Conservation (phyloP, 2,113 vertebrate genomes). For the Atrichornis clamosus region DNA sequence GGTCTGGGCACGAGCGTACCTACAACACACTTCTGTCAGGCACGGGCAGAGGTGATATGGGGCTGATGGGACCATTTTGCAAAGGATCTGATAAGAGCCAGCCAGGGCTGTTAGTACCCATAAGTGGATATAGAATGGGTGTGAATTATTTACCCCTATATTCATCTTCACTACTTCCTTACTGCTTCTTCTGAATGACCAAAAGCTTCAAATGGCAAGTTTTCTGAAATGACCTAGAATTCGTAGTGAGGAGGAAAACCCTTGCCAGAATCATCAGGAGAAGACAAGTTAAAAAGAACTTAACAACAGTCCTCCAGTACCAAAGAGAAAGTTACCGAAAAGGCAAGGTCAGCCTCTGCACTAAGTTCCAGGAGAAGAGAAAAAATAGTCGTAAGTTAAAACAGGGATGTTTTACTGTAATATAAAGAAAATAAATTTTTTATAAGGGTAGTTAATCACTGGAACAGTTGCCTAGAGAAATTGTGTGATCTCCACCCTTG, state of each 20-base stretch:
- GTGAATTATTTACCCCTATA: background rate
- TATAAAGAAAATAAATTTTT: background rate
- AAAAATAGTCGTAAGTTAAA: background rate
- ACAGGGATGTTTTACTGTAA: rapidly evolving
- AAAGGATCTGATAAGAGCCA: background rate
- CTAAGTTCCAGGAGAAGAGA: background rate
- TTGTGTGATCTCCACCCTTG: background rate
- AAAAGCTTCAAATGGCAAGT: background rate
- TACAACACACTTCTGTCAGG: background rate
- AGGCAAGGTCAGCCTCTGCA: background rate
- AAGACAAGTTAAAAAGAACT: background rate
- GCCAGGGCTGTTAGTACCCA: background rate
- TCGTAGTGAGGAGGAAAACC: background rate
- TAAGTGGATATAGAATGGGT: background rate
- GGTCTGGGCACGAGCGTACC: background rate
- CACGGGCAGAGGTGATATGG: background rate
- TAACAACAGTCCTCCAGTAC: background rate
- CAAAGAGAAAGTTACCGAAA: background rate
- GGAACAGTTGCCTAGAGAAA: background rate
- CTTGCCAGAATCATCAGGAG: background rate
- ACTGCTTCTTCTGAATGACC: background rate
- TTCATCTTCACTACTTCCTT: background rate
- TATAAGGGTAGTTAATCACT: background rate
- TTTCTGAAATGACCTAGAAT: background rate
- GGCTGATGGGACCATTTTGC: background rate